These are phyloP conservation scores for Zhuqinia jingwanae DNA, from an alignment of 2,888 invertebrate genomes.

Conservation along the genomic window DNA sequence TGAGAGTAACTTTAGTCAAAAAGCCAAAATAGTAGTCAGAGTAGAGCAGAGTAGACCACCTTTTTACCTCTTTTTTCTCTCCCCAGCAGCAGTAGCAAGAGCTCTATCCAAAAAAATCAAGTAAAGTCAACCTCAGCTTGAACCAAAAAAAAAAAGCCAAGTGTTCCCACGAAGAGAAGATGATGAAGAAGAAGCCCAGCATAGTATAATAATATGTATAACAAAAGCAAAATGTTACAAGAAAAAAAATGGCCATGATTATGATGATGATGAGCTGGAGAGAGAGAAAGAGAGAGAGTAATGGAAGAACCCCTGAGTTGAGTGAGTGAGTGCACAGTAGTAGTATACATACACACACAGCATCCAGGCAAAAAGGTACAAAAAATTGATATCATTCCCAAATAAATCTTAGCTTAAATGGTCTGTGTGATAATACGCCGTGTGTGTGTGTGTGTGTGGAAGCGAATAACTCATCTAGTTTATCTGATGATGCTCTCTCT, in stretches of 20 bases:
- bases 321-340: no score
- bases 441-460: conserved; percentile 77
- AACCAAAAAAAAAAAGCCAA: conserved; percentile 50
- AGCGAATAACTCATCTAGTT: conserved; percentile 79
- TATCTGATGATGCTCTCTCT: conserved; percentile 75
- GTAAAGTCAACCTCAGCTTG: conserved; percentile 57
- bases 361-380: conserved; percentile 68
- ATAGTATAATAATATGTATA: no score
- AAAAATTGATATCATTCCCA: conserved; percentile 79
- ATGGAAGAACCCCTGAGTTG: conserved; percentile 44
- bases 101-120: conserved; percentile 43
- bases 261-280: conserved; percentile 48
- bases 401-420: conserved; percentile 79
- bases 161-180: conserved; percentile 47
- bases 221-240: conserved; percentile 55
- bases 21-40: not conserved
- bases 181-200: no score
- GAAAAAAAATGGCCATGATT: no score
- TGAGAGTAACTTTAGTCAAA: not conserved
- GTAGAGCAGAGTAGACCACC: not conserved
- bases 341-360: conserved; percentile 32
- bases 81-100: not conserved
- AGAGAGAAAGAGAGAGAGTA: conserved; percentile 56
- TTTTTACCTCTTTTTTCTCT: conserved; percentile 51
- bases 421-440: conserved; percentile 79